Percentiles rank a stretch among this genome's conserved stretches.
Evolutionary conservation across 2,797 vertebrate genomes (phyloP).

Genomic region (Alcedo quadribrachys): DNA sequence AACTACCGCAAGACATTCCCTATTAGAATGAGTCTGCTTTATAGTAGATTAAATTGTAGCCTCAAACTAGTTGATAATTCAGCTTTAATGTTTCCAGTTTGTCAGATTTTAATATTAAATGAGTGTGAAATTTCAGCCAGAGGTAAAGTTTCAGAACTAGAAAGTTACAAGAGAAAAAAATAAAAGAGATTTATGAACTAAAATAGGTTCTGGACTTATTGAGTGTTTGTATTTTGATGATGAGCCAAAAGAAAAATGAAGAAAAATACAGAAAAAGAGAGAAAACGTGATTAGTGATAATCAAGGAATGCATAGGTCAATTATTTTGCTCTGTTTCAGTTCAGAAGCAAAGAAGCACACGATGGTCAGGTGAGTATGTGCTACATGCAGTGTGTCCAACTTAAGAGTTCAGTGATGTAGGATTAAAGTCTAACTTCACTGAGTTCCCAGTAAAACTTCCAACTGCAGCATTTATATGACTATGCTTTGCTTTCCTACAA

Average conservation of each 20-base stretch:
- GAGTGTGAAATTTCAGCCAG: slow-evolving; percentile 31
- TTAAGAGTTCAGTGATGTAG: not conserved
- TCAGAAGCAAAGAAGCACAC: not conserved
- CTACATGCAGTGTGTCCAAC: not conserved
- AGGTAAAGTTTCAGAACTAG: not conserved
- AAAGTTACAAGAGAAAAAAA: not conserved
- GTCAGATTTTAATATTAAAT: slow-evolving; percentile 39
- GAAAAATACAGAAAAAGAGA: not conserved
- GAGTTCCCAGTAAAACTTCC: not conserved
- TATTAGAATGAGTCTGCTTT: not conserved
- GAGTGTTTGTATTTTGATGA: not conserved
- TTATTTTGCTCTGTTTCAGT: not conserved
- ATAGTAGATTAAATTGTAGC: slow-evolving; percentile 16
- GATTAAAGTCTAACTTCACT: not conserved
- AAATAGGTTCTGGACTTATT: not conserved
- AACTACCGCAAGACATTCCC: not conserved
- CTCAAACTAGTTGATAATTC: slow-evolving; percentile 24
- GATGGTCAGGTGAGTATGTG: not conserved
- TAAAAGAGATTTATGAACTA: not conserved
- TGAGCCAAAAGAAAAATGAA: not conserved
- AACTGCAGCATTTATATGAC: not conserved
- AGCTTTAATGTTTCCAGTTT: not conserved
- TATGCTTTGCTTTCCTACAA: not conserved
- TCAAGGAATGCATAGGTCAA: not conserved
- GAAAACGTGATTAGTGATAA: not conserved